These are phyloP conservation scores for Coluber constrictor DNA, from an alignment of 2,797 vertebrate genomes.

Conservation along the genomic window DNA sequence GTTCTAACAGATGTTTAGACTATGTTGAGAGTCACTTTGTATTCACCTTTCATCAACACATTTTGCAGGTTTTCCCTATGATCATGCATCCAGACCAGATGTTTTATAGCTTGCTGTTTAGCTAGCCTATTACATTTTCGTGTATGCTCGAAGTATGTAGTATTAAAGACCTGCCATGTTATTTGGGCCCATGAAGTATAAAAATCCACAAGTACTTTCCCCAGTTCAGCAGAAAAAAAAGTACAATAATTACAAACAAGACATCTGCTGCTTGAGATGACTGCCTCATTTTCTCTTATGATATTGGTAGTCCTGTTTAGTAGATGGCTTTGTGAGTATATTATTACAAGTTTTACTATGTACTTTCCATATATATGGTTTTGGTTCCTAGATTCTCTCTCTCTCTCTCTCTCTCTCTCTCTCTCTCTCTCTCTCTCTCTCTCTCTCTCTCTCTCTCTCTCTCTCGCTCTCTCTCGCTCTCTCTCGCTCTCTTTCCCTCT, in stretches of 20 bases:
- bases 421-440: too few relatives aligned
- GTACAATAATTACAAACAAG: not conserved
- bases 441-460: too few relatives aligned
- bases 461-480: too few relatives aligned
- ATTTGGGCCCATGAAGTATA: not conserved
- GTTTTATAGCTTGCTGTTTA: conserved; percentile 5
- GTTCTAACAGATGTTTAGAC: not conserved
- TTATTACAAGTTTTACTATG: not conserved
- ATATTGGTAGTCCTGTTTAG: not conserved
- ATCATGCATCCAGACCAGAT: not conserved
- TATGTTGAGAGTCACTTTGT: not conserved
- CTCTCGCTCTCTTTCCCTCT: too few relatives aligned
- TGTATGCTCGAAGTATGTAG: not conserved
- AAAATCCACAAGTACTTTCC: not conserved
- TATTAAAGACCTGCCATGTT: not conserved
- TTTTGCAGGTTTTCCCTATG: not conserved
- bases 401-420: too few relatives aligned
- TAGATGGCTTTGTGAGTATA: not conserved
- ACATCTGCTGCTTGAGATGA: not conserved
- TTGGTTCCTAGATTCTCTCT: not conserved
- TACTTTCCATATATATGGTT: not conserved
- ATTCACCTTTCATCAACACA: not conserved
- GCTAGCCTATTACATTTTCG: not conserved
- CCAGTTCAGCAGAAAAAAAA: not conserved
- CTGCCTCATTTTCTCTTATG: not conserved